phyloP scores from a whole-genome alignment of 1,140 invertebrate species.

The Euborellia annulipes region DNA sequence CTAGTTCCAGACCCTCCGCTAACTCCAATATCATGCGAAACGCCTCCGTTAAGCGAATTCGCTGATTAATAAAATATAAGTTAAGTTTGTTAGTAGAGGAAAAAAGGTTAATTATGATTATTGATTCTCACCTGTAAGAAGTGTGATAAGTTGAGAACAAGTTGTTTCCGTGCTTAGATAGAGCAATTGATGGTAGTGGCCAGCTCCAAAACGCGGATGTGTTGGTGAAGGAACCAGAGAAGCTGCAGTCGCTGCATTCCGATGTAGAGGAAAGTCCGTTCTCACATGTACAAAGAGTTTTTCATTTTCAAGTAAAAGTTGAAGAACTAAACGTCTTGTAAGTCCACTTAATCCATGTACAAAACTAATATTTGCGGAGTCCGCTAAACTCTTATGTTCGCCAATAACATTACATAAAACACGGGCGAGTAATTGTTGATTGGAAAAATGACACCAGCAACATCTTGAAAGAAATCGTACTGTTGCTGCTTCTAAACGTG shows the following conservation, averaged over 20 bases:
- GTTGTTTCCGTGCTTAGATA: constrained; percentile 57
- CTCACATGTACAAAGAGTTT: constrained; percentile 57
- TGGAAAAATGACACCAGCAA: constrained; percentile 67
- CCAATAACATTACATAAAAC: constrained; percentile 56
- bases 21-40: too few relatives aligned
- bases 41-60: too few relatives aligned
- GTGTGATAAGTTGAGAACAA: constrained; percentile 37
- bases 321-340: constrained; percentile 66
- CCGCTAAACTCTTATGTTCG: constrained; percentile 37
- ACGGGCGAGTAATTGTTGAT: constrained; percentile 66
- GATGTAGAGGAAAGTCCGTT: constrained; percentile 24
- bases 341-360: constrained; percentile 65
- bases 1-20: constrained; percentile 15
- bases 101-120: background rate
- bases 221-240: constrained; percentile 22
- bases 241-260: background rate
- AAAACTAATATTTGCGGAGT: constrained; percentile 29
- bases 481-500: constrained; percentile 52
- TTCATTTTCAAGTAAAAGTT: constrained; percentile 72
- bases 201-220: constrained; percentile 31
- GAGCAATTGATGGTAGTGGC: constrained; percentile 45
- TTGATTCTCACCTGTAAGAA: constrained; percentile 33
- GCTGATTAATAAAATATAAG: background rate
- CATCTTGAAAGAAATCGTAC: constrained; percentile 60
- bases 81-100: background rate